Percentiles rank a stretch among this genome's conserved stretches.
Evolutionary conservation across 2,888 invertebrate species (phyloP).

Genomic region (Trachelus troglodyta): DNA sequence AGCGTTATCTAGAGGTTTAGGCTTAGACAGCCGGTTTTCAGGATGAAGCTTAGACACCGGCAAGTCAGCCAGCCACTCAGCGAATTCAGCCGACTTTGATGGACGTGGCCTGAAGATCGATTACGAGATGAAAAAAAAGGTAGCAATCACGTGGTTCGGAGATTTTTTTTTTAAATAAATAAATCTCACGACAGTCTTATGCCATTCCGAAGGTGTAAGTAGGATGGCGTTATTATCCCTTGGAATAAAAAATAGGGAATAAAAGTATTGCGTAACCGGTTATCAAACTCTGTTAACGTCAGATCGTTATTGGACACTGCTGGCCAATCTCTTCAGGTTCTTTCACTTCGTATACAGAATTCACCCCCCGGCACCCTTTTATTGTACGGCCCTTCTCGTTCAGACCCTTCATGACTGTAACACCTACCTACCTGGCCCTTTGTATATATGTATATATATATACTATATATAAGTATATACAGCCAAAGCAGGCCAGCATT

Average conservation of each 20-base stretch:
- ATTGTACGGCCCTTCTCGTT: not conserved
- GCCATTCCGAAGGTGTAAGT: not conserved
- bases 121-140: conserved; percentile 13
- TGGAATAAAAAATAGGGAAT: conserved; percentile 13
- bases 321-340: not conserved
- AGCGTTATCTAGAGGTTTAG: not conserved
- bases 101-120: conserved; percentile 15
- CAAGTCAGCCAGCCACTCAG: not conserved
- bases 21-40: not conserved
- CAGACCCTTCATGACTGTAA: not conserved
- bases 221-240: not conserved
- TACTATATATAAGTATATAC: no score
- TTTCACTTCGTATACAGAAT: not conserved
- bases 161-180: conserved; percentile 11
- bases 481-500: conserved; percentile 11
- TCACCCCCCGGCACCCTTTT: conserved; percentile 10
- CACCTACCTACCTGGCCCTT: not conserved
- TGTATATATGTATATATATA: conserved; percentile 1
- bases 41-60: not conserved
- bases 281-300: conserved; percentile 20
- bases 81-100: not conserved
- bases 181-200: conserved; percentile 16
- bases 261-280: conserved; percentile 13
- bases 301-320: conserved; percentile 11
- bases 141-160: conserved; percentile 7